Evolutionary conservation across 2,113 vertebrate genomes (phyloP).

Genomic region (Ceyx melanurus): DNA sequence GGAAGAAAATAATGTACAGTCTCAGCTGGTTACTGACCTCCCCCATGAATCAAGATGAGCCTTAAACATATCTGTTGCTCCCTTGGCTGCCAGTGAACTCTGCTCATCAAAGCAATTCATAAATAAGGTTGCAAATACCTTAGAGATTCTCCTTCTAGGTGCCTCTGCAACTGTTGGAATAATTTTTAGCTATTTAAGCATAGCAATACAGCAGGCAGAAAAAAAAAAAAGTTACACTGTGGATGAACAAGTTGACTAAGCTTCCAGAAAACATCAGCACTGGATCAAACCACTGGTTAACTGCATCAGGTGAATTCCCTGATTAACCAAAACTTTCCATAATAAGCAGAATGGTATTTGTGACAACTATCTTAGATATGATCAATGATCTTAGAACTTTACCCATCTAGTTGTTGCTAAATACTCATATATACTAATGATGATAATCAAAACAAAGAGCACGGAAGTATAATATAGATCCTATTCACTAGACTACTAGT

Average conservation of each 20-base stretch:
- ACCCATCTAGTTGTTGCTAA: background rate
- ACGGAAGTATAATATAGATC: background rate
- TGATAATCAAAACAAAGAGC: background rate
- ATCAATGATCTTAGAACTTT: background rate
- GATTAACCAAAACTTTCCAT: background rate
- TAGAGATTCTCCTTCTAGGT: background rate
- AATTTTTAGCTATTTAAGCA: background rate
- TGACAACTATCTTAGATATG: background rate
- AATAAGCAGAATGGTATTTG: background rate
- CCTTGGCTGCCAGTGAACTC: background rate
- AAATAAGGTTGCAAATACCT: background rate
- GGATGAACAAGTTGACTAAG: background rate
- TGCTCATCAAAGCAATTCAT: constrained; percentile 11
- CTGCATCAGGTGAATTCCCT: background rate
- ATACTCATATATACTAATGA: background rate
- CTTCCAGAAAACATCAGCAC: background rate
- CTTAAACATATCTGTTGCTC: constrained; percentile 29
- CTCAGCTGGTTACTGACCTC: constrained; percentile 36
- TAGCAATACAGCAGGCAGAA: background rate
- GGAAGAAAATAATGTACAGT: constrained; percentile 32
- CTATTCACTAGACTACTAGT: background rate
- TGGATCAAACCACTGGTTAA: background rate
- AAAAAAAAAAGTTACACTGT: background rate
- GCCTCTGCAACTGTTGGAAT: background rate
- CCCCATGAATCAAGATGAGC: constrained; percentile 43